Base-by-base conservation (phyloP, 2,888 invertebrate genomes). In the Choreutis nemorana region DNA sequence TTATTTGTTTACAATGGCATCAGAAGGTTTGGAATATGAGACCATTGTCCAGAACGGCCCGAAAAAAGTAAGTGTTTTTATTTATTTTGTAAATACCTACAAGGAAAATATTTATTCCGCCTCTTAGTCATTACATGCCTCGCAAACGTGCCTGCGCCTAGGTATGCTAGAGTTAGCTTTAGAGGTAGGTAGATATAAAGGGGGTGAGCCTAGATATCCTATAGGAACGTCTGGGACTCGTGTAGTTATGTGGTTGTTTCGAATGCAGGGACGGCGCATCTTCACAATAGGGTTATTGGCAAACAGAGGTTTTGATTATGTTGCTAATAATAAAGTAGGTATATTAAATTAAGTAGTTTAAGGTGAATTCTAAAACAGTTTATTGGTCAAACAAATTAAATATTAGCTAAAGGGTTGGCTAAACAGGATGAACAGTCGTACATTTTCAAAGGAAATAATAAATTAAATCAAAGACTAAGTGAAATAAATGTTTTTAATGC, bases 11-110 rank as follows among this genome's bases (percentile, higher is more conserved):
- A 55, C 50, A 48, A 82, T 81, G 81, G 73, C 81, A 36, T 58
- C 68, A 41, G 84, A 84, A 66, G 84, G 83, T 53, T 73, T 83
- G 66, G 84, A 84, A 73, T 84, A 84, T 65, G 84, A 85, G 52
- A 82, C 77, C 61, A 81, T 82, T 46, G 81, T 82, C 47, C 83
- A 84, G 58, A 83, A 82, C 66, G 84, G 84, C 47, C 84, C 84
- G 33, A 81, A 81, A 73, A 84, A 84, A 82, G 84, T 84, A 61
- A 81, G 79, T 71, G 23, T 22, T 41, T 29, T 40, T 48, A 47
- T 48, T 23, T 23, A 9, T 21, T 9, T 9, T 21, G n/a, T n/a
- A n/a, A 21, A n/a, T 16, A 26, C 8, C 9, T 3, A 20, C 9
- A 3, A 21, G 5, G 8, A 18, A 6, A 6, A 41, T 34, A 33